Percentiles rank a stretch among this genome's conserved stretches.
Evolutionary conservation across 2,113 vertebrate species (phyloP).

Genomic region (Leucoraja erinaceus): DNA sequence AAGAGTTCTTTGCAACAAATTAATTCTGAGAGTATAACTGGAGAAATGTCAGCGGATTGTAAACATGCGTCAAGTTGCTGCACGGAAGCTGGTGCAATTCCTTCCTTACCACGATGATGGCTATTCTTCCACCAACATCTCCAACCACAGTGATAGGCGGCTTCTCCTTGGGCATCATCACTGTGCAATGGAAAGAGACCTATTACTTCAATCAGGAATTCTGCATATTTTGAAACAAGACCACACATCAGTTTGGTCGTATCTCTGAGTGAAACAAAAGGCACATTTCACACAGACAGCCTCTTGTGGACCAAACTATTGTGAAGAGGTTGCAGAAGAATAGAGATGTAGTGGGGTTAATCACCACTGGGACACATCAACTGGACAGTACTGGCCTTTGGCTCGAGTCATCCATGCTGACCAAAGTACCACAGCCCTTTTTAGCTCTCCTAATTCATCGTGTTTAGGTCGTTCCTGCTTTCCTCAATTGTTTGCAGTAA

Average conservation of each 20-base stretch:
- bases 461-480: too few species aligned
- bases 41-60: not conserved
- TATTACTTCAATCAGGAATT: not conserved
- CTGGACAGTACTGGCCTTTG: too few species aligned
- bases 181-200: constrained; percentile 51
- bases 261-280: not conserved
- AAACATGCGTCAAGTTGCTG: not conserved
- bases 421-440: too few species aligned
- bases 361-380: not conserved
- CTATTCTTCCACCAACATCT: constrained; percentile 92
- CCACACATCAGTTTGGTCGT: too few species aligned
- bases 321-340: not conserved
- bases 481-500: not conserved
- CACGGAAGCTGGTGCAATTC: not conserved
- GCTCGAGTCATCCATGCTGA: too few species aligned
- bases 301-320: not conserved
- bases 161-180: constrained; percentile 99
- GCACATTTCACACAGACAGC: not conserved
- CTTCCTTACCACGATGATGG: constrained; percentile 87
- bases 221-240: not conserved
- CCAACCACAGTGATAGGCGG: constrained; percentile 95
- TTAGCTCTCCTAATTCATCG: too few species aligned
- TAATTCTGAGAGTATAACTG: not conserved
- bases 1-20: not conserved
- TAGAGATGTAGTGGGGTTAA: not conserved